Conservation (phyloP, 2,888 invertebrate genomes). For the Eupithecia pulchellata region DNA sequence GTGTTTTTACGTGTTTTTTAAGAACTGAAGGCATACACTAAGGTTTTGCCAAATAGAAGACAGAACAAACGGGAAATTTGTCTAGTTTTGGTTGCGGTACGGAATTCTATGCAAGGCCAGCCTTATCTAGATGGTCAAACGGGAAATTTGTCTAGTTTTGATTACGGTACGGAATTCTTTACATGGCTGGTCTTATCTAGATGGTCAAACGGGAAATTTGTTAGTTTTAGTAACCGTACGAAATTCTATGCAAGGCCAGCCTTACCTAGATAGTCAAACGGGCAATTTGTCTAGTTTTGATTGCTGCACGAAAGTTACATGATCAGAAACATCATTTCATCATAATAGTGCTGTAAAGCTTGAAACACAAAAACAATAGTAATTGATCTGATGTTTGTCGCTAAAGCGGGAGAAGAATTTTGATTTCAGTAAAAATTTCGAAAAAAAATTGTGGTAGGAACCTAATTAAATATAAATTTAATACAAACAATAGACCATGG, state of each 20-base stretch:
- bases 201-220: background rate
- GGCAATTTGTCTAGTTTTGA: too few species aligned
- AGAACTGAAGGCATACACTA: background rate
- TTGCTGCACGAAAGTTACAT: too few species aligned
- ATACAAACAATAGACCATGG: too few species aligned
- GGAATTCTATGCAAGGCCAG: background rate
- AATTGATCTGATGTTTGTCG: too few species aligned
- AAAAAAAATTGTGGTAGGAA: too few species aligned
- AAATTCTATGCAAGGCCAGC: background rate
- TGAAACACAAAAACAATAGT: too few species aligned
- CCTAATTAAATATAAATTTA: too few species aligned
- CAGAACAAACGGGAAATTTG: background rate
- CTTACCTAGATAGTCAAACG: background rate
- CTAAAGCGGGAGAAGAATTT: too few species aligned
- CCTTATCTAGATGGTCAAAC: background rate
- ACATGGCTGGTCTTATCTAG: background rate
- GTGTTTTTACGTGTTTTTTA: conserved; percentile 1
- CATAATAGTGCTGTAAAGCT: too few species aligned
- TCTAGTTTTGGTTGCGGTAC: background rate
- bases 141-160: background rate
- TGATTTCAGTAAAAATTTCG: too few species aligned
- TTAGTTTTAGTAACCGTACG: background rate
- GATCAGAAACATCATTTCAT: too few species aligned
- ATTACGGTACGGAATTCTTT: background rate
- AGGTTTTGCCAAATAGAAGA: background rate